Percentiles rank a stretch among this genome's conserved stretches.
These are phyloP conservation scores for Dunckerocampus dactyliophorus DNA, from an alignment of 2,113 vertebrate genomes.

Conservation along the genomic window DNA sequence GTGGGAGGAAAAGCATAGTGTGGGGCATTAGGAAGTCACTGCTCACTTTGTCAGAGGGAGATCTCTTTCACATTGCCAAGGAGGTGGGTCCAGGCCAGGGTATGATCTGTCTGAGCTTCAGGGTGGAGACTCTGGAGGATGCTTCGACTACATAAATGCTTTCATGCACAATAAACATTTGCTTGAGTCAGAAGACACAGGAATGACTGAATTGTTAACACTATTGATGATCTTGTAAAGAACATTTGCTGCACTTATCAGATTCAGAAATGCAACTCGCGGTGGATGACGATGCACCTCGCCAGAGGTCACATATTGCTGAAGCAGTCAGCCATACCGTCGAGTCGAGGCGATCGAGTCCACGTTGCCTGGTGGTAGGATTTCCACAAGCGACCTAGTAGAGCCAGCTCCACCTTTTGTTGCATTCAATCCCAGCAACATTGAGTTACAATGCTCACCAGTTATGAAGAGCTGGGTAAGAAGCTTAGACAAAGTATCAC, in stretches of 20 bases:
- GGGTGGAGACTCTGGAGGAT: slow-evolving; percentile 6
- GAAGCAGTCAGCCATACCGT: neutral
- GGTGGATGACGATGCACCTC: neutral
- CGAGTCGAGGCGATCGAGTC: neutral
- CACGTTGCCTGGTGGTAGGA: neutral
- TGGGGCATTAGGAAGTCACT: neutral
- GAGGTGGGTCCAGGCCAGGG: neutral
- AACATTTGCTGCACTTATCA: neutral
- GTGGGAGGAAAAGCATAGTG: neutral
- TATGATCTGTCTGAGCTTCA: neutral
- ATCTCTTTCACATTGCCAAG: neutral
- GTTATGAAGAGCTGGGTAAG: slow-evolving; percentile 10
- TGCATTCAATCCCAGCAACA: no score
- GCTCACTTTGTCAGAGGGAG: neutral
- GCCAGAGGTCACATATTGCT: neutral
- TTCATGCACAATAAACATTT: slow-evolving; percentile 6
- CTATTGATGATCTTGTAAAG: neutral
- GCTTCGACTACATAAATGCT: slow-evolving; percentile 9
- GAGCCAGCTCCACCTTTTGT: no score
- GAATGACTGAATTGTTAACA: slow-evolving; percentile 7
- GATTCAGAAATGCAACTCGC: neutral
- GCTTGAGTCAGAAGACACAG: slow-evolving; percentile 2
- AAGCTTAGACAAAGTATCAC: neutral
- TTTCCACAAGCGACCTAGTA: neutral
- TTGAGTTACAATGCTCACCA: neutral